These are phyloP conservation scores for Mesocentrotus franciscanus DNA, from an alignment of 53 echinoderm and acorn worm genomes.

Conservation along the genomic window DNA sequence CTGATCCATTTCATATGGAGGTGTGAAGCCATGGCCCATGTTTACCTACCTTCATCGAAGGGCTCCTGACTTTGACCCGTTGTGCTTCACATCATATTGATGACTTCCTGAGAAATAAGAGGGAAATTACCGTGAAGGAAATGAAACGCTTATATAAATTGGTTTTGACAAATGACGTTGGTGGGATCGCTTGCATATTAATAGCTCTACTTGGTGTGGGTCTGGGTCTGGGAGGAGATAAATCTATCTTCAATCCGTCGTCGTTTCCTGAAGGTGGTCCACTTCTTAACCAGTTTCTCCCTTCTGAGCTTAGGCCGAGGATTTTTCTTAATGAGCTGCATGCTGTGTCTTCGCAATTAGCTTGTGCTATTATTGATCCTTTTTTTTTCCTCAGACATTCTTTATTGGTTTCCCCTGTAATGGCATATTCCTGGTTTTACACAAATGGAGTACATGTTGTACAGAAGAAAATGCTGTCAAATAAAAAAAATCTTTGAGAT, in stretches of 20 bases:
- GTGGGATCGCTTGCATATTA: conserved; percentile 24
- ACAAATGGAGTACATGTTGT: too few species aligned
- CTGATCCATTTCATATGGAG: background rate
- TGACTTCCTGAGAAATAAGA: conserved; percentile 51
- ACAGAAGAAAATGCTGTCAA: too few species aligned
- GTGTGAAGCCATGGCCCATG: background rate
- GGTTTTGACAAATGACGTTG: conserved; percentile 63
- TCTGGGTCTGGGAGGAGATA: background rate
- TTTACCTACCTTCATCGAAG: background rate
- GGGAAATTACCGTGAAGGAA: conserved; percentile 49
- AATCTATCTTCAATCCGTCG: background rate
- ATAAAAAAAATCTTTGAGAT: too few species aligned
- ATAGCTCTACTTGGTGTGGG: background rate
- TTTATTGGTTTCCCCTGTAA: background rate
- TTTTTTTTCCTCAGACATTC: too few species aligned
- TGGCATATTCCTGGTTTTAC: background rate
- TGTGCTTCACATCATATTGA: conserved; percentile 26
- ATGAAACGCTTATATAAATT: conserved; percentile 55
- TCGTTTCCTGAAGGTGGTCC: conserved; percentile 17
- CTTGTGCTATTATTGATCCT: background rate
- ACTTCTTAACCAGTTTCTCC: conserved; percentile 7
- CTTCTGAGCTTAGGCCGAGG: background rate
- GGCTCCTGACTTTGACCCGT: background rate
- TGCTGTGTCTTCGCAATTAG: background rate
- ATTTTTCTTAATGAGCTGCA: background rate